Evolutionary conservation across 1,140 invertebrate genomes (phyloP), one percentile per base, ranked within the genome.

Genomic region (Mycetomoellerius zeteki): DNA sequence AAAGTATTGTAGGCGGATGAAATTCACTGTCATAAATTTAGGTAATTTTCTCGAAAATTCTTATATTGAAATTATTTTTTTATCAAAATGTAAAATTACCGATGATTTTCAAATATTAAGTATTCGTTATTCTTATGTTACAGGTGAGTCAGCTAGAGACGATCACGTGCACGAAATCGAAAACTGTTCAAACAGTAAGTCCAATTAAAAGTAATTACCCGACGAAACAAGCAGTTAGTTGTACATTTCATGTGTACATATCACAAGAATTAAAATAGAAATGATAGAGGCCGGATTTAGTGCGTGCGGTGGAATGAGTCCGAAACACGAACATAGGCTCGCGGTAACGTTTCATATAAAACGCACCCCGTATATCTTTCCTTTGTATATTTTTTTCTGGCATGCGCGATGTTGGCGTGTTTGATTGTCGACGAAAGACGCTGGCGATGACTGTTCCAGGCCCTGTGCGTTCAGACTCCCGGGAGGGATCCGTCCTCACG

Each of bases 401-500:
- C 54, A 21, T 21, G 69, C 69, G 67, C 33, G 54, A 69, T 56
- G 43, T 64, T 30, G 67, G 67, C 14, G 80, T 73, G 80, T 84
- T 84, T 75, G 80, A 73, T 75, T 75, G 80, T 33, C 80, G 80
- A 84, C 80, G 80, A 75, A 84, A 84, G 80, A 84, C 80, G 24
- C 80, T 47, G 37, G 54, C 69, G 80, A 84, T 84, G 80, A 84
- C 69, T 84, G 80, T 75, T 84, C 69, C 88, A 87, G 78, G 72
- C 72, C 50, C n/a, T 80, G 21, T 64, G 71, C 54, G 72, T 30
- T 72, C 73, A 58, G 43, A n/a, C 87, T 76, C 77, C 73, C 76
- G 43, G 76, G 76, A 65, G 72, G 73, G 86, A 82, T 85, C 86
- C 77, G 78, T 82, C 73, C 85, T 80, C 85, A 81, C 73, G 86